Evolutionary conservation across 1,140 invertebrate genomes (phyloP).

Genomic region (Tetraneura akinire): DNA sequence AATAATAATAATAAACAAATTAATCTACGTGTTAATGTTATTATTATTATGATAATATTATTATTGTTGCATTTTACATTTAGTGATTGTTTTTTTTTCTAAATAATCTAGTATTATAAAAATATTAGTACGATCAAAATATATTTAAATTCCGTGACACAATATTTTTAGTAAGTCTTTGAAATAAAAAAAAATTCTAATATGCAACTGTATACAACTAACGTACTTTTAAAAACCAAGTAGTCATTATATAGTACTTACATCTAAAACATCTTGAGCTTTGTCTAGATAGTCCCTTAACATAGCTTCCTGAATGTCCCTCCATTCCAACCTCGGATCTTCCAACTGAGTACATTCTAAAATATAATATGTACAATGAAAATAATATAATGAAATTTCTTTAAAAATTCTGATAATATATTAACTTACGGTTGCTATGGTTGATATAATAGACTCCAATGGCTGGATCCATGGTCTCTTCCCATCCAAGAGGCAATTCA

Average conservation of each 20-base stretch:
- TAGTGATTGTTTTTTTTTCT: constrained; percentile 17
- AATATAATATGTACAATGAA: constrained; percentile 57
- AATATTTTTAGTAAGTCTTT: constrained; percentile 28
- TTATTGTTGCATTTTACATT: not conserved
- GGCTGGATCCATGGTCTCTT: constrained; percentile 88
- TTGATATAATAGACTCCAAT: constrained; percentile 96
- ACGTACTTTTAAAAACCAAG: not conserved
- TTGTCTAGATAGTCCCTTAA: constrained; percentile 92
- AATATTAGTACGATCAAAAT: constrained; percentile 43
- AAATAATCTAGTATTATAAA: not conserved
- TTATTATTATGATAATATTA: too few relatives aligned
- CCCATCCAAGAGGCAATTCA: constrained; percentile 95
- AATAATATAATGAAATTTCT: constrained; percentile 38
- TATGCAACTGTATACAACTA: not conserved
- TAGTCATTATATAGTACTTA: constrained; percentile 63
- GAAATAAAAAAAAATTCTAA: not conserved
- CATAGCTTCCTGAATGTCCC: constrained; percentile 93
- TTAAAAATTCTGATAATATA: constrained; percentile 3
- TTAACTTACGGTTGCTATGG: constrained; percentile 90
- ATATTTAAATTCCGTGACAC: constrained; percentile 31
- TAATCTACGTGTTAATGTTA: not conserved
- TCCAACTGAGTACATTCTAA: constrained; percentile 92
- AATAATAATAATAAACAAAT: not conserved
- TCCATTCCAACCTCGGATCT: constrained; percentile 94
- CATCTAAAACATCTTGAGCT: constrained; percentile 90